Evolutionary conservation across 2,888 invertebrate species (phyloP).

Genomic region (Cheilosia scutellata): DNA sequence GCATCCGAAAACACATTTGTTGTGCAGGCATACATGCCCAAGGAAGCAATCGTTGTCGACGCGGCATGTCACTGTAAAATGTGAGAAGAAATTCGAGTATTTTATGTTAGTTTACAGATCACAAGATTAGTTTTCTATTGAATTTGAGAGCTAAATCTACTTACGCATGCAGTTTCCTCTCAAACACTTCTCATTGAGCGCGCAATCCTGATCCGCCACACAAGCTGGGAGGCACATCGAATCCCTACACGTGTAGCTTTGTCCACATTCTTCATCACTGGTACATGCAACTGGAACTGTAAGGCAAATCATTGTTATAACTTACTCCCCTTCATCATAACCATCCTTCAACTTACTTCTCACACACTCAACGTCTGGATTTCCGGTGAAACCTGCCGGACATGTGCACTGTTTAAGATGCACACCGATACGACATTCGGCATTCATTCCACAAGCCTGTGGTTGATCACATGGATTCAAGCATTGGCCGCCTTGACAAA

Average conservation of each 20-base stretch:
- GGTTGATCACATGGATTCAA: conserved; percentile 91
- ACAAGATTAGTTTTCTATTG: too few species aligned
- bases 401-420: conserved; percentile 93
- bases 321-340: neutral
- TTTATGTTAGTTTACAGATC: neutral
- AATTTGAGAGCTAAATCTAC: conserved; percentile 80
- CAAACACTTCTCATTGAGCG: conserved; percentile 94
- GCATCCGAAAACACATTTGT: conserved; percentile 94
- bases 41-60: conserved; percentile 96
- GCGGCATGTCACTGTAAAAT: conserved; percentile 90
- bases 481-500: conserved; percentile 93
- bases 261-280: conserved; percentile 88
- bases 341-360: conserved; percentile 86
- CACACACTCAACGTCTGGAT: conserved; percentile 92
- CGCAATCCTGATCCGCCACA: conserved; percentile 91
- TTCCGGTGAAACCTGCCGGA: conserved; percentile 93
- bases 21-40: conserved; percentile 94
- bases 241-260: conserved; percentile 90
- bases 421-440: conserved; percentile 89
- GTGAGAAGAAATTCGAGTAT: neutral
- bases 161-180: conserved; percentile 91
- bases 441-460: conserved; percentile 93
- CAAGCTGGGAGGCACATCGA: conserved; percentile 93
- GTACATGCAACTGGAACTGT: conserved; percentile 92
- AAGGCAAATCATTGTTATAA: conserved; percentile 70